phyloP scores from a whole-genome alignment of 2,888 invertebrate species.

The Protonemura montana region DNA sequence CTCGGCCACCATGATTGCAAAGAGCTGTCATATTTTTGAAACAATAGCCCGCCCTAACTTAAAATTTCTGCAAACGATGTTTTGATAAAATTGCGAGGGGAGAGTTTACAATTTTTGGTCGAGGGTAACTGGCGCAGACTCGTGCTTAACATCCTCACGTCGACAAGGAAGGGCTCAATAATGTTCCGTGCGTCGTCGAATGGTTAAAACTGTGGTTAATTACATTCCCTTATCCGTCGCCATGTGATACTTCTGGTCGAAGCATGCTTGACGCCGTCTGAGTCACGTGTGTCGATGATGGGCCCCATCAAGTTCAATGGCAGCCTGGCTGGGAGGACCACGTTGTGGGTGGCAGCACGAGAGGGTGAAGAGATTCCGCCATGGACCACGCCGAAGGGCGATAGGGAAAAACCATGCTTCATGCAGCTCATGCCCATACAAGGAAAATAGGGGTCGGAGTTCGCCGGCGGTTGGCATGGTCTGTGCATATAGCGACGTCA shows the following conservation, averaged over 20 bases:
- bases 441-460: not conserved
- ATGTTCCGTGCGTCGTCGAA: not conserved
- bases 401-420: not conserved
- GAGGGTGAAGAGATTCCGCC: not conserved
- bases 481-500: not conserved
- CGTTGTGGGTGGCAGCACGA: not conserved
- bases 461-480: too few species aligned
- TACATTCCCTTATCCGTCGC: not conserved
- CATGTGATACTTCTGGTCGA: not conserved
- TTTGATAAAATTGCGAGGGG: not conserved
- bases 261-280: not conserved
- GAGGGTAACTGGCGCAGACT: not conserved
- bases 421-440: not conserved
- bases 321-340: not conserved
- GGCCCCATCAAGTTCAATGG: not conserved
- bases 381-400: not conserved
- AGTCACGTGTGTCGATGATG: not conserved
- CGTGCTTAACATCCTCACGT: not conserved
- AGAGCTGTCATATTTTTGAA: constrained; percentile 1
- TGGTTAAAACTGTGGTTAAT: not conserved
- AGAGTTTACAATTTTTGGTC: not conserved
- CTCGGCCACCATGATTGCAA: not conserved
- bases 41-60: not conserved
- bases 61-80: not conserved
- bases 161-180: not conserved